These are phyloP conservation scores for Hydrotaea cyrtoneurina DNA, from an alignment of 2,888 invertebrate species.

Conservation along the genomic window DNA sequence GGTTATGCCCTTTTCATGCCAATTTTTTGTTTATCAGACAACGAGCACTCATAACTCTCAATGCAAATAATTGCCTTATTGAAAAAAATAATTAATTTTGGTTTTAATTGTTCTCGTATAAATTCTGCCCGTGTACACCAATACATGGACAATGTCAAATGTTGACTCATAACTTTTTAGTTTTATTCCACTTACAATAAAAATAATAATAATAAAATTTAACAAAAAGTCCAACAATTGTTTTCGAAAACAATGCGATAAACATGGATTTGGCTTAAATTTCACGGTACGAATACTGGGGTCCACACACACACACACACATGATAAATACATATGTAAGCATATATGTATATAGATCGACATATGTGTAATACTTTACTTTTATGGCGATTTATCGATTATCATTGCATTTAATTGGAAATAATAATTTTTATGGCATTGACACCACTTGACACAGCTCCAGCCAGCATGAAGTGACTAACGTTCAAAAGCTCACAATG, in stretches of 20 bases:
- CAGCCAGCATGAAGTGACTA: slow-evolving; percentile 6
- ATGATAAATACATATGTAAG: no score
- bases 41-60: no score
- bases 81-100: no score
- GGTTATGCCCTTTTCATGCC: no score
- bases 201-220: not conserved
- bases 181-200: not conserved
- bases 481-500: not conserved
- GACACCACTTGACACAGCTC: slow-evolving; percentile 37
- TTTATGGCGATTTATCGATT: slow-evolving; percentile 35
- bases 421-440: slow-evolving; percentile 47
- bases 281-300: not conserved
- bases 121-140: not conserved
- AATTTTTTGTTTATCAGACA: no score
- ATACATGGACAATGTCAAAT: not conserved
- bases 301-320: no score
- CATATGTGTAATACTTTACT: not conserved
- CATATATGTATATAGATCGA: not conserved
- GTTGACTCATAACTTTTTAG: slow-evolving; percentile 20
- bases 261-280: not conserved
- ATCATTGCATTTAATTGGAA: slow-evolving; percentile 45
- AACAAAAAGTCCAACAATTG: not conserved
- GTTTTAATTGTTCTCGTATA: not conserved
- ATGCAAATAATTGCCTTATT: no score
- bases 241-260: not conserved